A percentile compares a stretch with the other conserved stretches of the same genome.
phyloP scores from a whole-genome alignment of 2,888 invertebrate genomes.

The Cheilosia soror region DNA sequence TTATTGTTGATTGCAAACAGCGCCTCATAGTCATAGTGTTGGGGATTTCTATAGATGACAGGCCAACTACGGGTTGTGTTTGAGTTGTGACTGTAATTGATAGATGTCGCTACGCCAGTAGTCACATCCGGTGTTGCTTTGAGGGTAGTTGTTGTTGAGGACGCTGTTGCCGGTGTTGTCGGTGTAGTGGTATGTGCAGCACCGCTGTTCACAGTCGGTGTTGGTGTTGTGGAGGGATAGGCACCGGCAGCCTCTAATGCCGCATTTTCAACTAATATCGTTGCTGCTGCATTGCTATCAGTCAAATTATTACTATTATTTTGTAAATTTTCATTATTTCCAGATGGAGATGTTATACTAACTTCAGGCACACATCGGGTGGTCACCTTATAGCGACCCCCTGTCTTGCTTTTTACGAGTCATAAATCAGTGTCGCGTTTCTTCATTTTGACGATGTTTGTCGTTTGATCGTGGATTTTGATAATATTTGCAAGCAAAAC shows the following conservation, averaged over 20 bases:
- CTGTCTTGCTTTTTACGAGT: conserved; percentile 82
- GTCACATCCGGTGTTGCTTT: conserved; percentile 33
- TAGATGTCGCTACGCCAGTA: conserved; percentile 70
- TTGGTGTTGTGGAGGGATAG: conserved; percentile 46
- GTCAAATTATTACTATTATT: conserved; percentile 27
- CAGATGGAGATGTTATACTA: conserved; percentile 82
- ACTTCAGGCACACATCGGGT: conserved; percentile 83
- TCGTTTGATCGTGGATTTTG: conserved; percentile 33
- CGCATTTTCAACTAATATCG: conserved; percentile 42
- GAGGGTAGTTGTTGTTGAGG: conserved; percentile 59
- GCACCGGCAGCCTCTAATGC: conserved; percentile 72
- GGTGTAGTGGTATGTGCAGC: conserved; percentile 56
- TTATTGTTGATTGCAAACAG: conserved; percentile 79
- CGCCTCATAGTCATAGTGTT: conserved; percentile 83
- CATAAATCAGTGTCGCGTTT: conserved; percentile 84
- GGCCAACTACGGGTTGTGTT: conserved; percentile 84
- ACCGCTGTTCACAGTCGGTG: conserved; percentile 67
- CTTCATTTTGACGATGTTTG: conserved; percentile 80
- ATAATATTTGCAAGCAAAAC: background rate
- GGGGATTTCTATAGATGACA: conserved; percentile 83
- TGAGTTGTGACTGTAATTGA: conserved; percentile 82
- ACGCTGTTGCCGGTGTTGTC: conserved; percentile 63
- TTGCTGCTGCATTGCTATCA: conserved; percentile 21
- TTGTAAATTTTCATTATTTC: conserved; percentile 54
- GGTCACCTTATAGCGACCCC: conserved; percentile 83